phyloP scores from a whole-genome alignment of 64 coral and sea anemone species.

The Montipora foliosa region DNA sequence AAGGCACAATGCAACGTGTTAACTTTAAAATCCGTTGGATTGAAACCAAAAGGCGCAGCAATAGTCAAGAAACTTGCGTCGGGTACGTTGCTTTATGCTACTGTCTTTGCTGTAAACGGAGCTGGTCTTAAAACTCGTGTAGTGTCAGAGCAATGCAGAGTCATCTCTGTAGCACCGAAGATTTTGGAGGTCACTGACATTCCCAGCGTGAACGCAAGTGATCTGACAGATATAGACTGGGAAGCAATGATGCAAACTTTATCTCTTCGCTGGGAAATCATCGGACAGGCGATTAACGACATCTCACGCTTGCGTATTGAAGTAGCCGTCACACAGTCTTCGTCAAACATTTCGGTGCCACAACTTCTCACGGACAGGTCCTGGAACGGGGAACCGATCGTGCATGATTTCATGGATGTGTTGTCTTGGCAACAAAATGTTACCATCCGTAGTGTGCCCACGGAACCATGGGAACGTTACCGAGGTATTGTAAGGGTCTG shows the following conservation, averaged over 20 bases:
- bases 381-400: conserved; percentile 59
- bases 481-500: conserved; percentile 72
- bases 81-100: conserved; percentile 76
- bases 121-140: conserved; percentile 63
- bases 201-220: conserved; percentile 53
- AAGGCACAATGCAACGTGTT: conserved; percentile 68
- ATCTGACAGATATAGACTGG: conserved; percentile 84
- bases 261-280: conserved; percentile 66
- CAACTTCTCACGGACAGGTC: conserved; percentile 32
- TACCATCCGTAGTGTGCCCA: conserved; percentile 46
- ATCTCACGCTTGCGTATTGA: conserved; percentile 82
- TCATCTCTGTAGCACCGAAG: conserved; percentile 76
- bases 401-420: conserved; percentile 77
- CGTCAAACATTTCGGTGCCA: conserved; percentile 55
- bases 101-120: too few relatives aligned
- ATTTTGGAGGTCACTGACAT: conserved; percentile 77
- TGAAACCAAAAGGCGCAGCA: conserved; percentile 46
- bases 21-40: not conserved
- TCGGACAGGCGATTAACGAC: conserved; percentile 62
- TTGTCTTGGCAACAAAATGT: conserved; percentile 73
- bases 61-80: conserved; percentile 67
- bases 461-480: conserved; percentile 73
- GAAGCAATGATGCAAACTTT: conserved; percentile 76
- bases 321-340: conserved; percentile 60
- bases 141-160: conserved; percentile 52